These are phyloP conservation scores for Erpetoichthys calabaricus DNA, from an alignment of 2,797 vertebrate species.

Conservation along the genomic window DNA sequence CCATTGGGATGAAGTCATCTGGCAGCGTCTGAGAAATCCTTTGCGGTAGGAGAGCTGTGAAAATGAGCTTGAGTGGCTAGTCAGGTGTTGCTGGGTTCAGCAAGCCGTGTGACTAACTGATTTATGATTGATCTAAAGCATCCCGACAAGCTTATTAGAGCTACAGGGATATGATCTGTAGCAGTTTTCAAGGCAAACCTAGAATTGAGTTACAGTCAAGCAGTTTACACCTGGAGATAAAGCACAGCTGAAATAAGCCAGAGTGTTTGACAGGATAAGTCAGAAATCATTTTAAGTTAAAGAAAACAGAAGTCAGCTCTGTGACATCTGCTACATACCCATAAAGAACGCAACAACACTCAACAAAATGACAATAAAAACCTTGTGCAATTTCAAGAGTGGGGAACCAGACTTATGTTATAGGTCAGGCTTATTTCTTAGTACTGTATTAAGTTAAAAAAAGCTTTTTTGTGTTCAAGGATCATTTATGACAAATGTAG, in stretches of 20 bases:
- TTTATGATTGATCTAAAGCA: constrained; percentile 22
- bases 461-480: too few relatives aligned
- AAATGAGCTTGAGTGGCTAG: constrained; percentile 19
- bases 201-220: constrained; percentile 16
- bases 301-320: too few relatives aligned
- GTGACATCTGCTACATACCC: too few relatives aligned
- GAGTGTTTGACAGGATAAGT: too few relatives aligned
- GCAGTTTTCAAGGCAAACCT: constrained; percentile 20
- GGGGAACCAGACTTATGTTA: too few relatives aligned
- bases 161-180: constrained; percentile 21
- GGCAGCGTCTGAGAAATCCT: constrained; percentile 25
- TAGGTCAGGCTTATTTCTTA: too few relatives aligned
- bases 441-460: too few relatives aligned
- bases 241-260: background rate
- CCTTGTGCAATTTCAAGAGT: too few relatives aligned
- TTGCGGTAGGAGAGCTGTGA: constrained; percentile 26
- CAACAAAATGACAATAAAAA: too few relatives aligned
- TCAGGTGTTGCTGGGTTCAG: constrained; percentile 23
- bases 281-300: too few relatives aligned
- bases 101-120: constrained; percentile 26
- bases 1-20: constrained; percentile 32
- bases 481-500: too few relatives aligned
- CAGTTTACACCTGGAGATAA: background rate
- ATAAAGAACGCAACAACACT: too few relatives aligned
- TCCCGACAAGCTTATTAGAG: constrained; percentile 21